Evolutionary conservation across 2,888 invertebrate genomes (phyloP).

Genomic region (Rhyacophila evoluta): DNA sequence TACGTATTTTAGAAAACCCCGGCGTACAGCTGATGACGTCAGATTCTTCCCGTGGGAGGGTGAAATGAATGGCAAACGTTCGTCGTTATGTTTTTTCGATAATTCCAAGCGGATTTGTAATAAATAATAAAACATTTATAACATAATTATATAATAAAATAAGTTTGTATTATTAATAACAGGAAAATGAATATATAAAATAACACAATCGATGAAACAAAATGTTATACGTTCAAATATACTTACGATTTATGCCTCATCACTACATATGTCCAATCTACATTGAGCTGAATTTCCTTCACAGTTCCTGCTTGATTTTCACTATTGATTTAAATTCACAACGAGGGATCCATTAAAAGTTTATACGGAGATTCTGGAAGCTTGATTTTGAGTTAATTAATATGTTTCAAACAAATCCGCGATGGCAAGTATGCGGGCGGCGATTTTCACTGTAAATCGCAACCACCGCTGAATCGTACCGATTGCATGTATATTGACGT

Average conservation of each 20-base stretch:
- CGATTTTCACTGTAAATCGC: neutral
- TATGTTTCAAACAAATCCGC: neutral
- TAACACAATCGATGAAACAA: neutral
- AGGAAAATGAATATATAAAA: neutral
- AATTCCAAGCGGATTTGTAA: neutral
- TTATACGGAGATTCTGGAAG: neutral
- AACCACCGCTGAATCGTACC: neutral
- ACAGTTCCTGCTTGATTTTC: neutral
- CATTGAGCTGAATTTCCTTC: slow-evolving; percentile 16
- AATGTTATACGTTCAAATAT: neutral
- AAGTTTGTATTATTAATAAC: neutral
- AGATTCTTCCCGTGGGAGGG: slow-evolving; percentile 31
- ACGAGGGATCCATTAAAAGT: neutral
- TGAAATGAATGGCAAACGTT: slow-evolving; percentile 29
- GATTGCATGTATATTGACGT: neutral
- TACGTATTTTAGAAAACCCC: neutral
- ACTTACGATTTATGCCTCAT: slow-evolving; percentile 24
- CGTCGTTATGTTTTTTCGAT: neutral
- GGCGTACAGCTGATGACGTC: slow-evolving; percentile 49
- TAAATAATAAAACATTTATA: too few relatives aligned
- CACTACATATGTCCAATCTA: slow-evolving; percentile 12
- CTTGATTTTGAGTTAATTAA: neutral
- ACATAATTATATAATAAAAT: too few relatives aligned
- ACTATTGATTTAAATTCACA: neutral
- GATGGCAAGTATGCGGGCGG: slow-evolving; percentile 5